These are phyloP conservation scores for Serilophus lunatus DNA, from an alignment of 2,113 vertebrate species.

Conservation along the genomic window DNA sequence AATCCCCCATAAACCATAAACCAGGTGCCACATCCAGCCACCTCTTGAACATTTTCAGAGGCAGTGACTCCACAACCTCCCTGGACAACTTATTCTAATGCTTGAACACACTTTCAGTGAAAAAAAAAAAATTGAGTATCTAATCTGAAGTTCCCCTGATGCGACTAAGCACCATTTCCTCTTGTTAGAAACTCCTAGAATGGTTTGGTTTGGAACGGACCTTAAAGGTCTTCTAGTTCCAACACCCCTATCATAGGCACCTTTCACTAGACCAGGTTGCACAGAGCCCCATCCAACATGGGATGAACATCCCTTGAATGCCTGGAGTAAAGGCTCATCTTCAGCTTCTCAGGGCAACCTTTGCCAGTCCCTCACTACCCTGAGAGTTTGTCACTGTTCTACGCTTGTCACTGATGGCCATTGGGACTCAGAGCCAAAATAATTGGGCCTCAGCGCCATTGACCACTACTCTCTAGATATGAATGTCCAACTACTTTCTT, in stretches of 20 bases:
- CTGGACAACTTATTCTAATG: neutral
- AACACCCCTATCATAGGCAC: neutral
- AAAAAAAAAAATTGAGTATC: neutral
- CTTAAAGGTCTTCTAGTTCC: neutral
- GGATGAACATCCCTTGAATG: neutral
- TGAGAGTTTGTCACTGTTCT: neutral
- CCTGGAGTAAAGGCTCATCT: neutral
- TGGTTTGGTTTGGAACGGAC: neutral
- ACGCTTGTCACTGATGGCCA: neutral
- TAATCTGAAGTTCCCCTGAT: neutral
- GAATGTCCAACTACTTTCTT: neutral
- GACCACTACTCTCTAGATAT: neutral
- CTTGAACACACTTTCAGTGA: neutral
- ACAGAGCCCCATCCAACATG: neutral
- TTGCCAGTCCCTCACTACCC: too few species aligned
- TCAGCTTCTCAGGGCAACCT: neutral
- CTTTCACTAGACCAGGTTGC: neutral
- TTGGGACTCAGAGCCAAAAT: neutral
- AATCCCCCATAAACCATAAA: too few species aligned
- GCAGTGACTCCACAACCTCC: neutral
- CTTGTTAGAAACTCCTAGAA: neutral
- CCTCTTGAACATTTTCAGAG: neutral
- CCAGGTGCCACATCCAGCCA: too few species aligned
- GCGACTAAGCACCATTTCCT: neutral
- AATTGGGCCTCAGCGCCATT: neutral